These are phyloP conservation scores for Naja naja DNA, from an alignment of 2,113 vertebrate species.

Conservation along the genomic window DNA sequence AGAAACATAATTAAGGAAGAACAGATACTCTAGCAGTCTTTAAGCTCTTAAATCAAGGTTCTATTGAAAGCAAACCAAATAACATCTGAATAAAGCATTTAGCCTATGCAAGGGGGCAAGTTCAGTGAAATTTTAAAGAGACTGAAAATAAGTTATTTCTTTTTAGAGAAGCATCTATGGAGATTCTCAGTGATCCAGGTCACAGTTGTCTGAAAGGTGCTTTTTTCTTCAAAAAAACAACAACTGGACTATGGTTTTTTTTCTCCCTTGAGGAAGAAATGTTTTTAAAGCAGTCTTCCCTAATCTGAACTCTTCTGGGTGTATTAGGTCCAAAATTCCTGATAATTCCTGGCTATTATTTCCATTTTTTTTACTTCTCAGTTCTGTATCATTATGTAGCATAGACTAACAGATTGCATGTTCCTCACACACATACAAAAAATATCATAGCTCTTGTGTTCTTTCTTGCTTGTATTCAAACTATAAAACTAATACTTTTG, in stretches of 20 bases:
- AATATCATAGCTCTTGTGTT: not conserved
- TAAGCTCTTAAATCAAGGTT: not conserved
- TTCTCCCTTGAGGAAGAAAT: not conserved
- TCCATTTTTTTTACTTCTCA: not conserved
- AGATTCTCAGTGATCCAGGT: not conserved
- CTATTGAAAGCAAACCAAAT: not conserved
- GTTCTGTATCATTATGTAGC: not conserved
- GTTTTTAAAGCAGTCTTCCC: not conserved
- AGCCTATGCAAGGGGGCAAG: not conserved
- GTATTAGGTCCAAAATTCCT: not conserved
- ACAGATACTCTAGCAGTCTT: not conserved
- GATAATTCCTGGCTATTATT: not conserved
- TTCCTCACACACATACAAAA: not conserved
- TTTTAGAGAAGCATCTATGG: not conserved
- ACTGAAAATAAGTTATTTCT: not conserved
- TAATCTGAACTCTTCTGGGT: not conserved
- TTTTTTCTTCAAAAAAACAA: not conserved
- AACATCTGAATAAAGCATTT: not conserved
- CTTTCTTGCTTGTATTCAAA: not conserved
- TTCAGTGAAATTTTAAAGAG: not conserved
- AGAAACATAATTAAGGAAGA: not conserved
- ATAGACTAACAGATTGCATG: not conserved
- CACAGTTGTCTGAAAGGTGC: not conserved
- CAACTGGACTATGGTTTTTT: not conserved
- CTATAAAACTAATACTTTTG: not conserved